phyloP scores from a whole-genome alignment of 2,113 vertebrate genomes.

The Varanus salvator region DNA sequence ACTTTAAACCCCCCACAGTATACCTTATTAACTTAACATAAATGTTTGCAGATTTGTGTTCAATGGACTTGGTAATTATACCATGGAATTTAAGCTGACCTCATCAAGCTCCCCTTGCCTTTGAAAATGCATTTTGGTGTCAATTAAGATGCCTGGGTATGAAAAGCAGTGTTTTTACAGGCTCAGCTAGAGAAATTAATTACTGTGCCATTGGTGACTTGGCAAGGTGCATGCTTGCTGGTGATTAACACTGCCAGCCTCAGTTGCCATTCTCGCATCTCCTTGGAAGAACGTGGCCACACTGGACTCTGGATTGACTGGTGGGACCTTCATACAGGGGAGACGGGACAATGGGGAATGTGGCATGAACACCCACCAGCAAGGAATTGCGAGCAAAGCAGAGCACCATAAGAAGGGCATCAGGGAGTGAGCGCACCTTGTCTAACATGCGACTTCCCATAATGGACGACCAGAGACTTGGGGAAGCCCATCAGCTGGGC shows the following conservation, averaged over 20 bases:
- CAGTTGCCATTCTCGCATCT: conserved; percentile 58
- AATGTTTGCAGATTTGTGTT: conserved; percentile 76
- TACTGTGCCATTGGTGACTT: conserved; percentile 66
- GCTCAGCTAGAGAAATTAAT: conserved; percentile 70
- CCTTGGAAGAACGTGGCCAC: conserved; percentile 35
- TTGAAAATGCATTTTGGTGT: conserved; percentile 74
- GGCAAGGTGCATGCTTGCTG: conserved; percentile 66
- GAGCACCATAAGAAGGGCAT: no score
- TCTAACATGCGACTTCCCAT: neutral
- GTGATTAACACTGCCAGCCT: conserved; percentile 62
- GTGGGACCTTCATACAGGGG: neutral
- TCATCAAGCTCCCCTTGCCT: conserved; percentile 73
- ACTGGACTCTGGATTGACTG: neutral
- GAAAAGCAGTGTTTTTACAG: conserved; percentile 75
- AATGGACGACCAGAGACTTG: neutral
- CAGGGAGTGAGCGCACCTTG: no score
- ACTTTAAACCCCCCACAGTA: conserved; percentile 35
- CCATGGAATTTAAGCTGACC: conserved; percentile 72
- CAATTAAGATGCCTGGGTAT: conserved; percentile 72
- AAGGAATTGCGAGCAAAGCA: no score
- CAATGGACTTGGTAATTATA: conserved; percentile 71
- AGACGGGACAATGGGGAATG: neutral
- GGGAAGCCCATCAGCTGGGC: neutral
- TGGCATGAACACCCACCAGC: neutral
- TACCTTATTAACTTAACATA: conserved; percentile 73